Evolutionary conservation across 2,888 invertebrate genomes (phyloP).

Genomic region (Steromphala cineraria): DNA sequence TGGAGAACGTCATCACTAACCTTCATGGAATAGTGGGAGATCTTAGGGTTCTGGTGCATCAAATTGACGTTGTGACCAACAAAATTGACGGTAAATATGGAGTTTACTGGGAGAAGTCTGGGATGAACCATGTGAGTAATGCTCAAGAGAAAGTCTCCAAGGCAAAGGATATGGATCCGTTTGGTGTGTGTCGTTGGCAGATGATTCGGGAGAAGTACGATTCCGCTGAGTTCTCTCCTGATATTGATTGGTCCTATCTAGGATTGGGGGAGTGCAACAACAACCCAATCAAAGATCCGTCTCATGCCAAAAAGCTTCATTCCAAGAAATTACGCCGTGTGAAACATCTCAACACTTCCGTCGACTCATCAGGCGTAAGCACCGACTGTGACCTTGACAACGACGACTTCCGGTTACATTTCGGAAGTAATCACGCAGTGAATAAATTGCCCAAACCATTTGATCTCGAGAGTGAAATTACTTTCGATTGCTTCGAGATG

Average conservation of each 20-base stretch:
- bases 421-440: not conserved
- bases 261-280: conserved; percentile 24
- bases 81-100: conserved; percentile 30
- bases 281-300: not conserved
- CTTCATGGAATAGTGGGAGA: conserved; percentile 41
- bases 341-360: not conserved
- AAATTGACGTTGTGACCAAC: conserved; percentile 38
- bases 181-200: conserved; percentile 15
- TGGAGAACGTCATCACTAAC: conserved; percentile 35
- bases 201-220: conserved; percentile 22
- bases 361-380: not conserved
- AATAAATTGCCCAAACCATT: not conserved
- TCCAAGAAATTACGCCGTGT: not conserved
- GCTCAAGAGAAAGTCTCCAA: not conserved
- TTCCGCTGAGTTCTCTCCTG: conserved; percentile 26
- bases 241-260: conserved; percentile 43
- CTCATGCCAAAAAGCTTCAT: not conserved
- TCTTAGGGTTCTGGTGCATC: conserved; percentile 31
- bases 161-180: conserved; percentile 14
- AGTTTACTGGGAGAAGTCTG: not conserved
- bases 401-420: conserved; percentile 7
- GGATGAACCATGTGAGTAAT: not conserved
- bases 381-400: conserved; percentile 20
- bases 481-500: not conserved
- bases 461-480: not conserved